Base-by-base conservation (phyloP, 2,113 vertebrate genomes). In the Silurus meridionalis region DNA sequence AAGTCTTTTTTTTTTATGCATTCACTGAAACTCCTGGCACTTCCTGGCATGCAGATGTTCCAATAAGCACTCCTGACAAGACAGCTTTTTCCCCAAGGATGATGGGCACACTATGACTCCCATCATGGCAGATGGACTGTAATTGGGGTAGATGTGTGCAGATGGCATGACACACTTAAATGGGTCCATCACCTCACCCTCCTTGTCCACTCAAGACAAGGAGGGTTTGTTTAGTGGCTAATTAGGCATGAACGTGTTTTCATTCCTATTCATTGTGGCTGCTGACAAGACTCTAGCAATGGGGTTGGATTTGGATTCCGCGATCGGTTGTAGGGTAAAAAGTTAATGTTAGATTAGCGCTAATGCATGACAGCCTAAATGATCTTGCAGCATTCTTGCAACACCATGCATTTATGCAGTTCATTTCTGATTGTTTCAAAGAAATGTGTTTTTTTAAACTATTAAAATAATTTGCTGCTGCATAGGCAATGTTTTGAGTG, bases 201-300 rank as follows among this genome's bases (percentile, higher is more conserved):
- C 94, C 93, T 95, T 94, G 94, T 93, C 93, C 95, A 94, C 95
- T 89, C 88, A 96, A 94, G 94, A 94, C 37, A 95, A 94, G 94
- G 95, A 94, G 9, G 96, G 95, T 95, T 96, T 94, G 91, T 96
- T 95, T 96, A 94, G 94, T 94, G 95, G 95, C 95, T 96, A 97
- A 97, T 97, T 97, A 97, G 95, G 95, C 94, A 96, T 95, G 95
- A 95, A 96, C 97, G 96, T 97, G 96, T 97, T 97, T 97, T 96
- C 91, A 92, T 95, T 94, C 52, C 53, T 91, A 89, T 93, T 93
- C 90, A 93, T 94, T 93, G 93, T 89, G 83, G 87, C 90, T 82
- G 85, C 86, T 91, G 92, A 90, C 90, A 89, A 87, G 87, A 89
- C 84, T 87, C 91, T 90, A 60, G 71, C 89, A 66, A 71, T 58